A percentile compares a stretch with the other conserved stretches of the same genome.
These are phyloP conservation scores for Platycheirus albimanus DNA, from an alignment of 2,888 invertebrate species.

Conservation along the genomic window DNA sequence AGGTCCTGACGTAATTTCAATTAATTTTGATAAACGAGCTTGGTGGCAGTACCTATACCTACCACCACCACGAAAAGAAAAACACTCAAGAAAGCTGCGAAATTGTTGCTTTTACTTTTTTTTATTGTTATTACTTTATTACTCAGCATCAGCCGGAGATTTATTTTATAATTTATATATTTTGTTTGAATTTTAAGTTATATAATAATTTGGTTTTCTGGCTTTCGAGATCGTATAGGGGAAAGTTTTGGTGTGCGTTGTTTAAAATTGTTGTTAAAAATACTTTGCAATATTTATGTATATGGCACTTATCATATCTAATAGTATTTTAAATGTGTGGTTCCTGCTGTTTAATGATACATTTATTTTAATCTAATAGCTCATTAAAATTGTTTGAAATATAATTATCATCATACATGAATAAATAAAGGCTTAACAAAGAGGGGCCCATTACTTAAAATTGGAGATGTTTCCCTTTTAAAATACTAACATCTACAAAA, in stretches of 20 bases:
- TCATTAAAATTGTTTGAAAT: too few relatives aligned
- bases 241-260: neutral
- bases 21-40: constrained; percentile 72
- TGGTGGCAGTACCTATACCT: too few relatives aligned
- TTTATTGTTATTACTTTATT: constrained; percentile 73
- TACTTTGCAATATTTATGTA: too few relatives aligned
- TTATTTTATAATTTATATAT: constrained; percentile 61
- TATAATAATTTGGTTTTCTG: too few relatives aligned
- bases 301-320: too few relatives aligned
- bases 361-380: neutral
- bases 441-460: too few relatives aligned
- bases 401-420: too few relatives aligned
- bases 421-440: too few relatives aligned
- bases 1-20: constrained; percentile 71
- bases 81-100: constrained; percentile 45
- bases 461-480: too few relatives aligned
- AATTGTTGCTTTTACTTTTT: constrained; percentile 49
- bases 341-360: neutral
- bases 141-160: constrained; percentile 68
- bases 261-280: too few relatives aligned
- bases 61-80: neutral
- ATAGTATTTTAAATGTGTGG: neutral
- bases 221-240: too few relatives aligned
- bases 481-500: too few relatives aligned
- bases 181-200: neutral